These are phyloP conservation scores for Ctenicera cuprea DNA, from an alignment of 2,888 invertebrate species.

Conservation along the genomic window DNA sequence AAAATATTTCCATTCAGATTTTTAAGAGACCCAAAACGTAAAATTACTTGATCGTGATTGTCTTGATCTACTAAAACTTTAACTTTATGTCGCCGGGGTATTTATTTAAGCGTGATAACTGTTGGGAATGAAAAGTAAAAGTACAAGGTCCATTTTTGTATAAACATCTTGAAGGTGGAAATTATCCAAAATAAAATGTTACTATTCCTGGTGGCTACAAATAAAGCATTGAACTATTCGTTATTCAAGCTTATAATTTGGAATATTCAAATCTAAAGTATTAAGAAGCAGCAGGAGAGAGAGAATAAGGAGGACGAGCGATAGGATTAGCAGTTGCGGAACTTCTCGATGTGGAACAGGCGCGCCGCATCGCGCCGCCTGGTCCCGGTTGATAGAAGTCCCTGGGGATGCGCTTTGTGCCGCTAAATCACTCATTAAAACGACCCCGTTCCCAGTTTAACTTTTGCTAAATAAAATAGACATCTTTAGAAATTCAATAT, in stretches of 20 bases:
- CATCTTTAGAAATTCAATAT: conserved; percentile 31
- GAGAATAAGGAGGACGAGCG: conserved; percentile 26
- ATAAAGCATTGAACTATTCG: no score
- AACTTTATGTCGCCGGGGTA: no score
- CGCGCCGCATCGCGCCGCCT: conserved; percentile 63
- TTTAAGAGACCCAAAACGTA: no score
- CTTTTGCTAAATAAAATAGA: conserved; percentile 42
- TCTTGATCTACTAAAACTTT: no score
- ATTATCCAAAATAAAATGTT: no score
- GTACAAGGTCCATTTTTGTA: no score
- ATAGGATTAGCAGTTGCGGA: conserved; percentile 60
- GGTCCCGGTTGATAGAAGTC: conserved; percentile 71
- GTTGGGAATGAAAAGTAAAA: no score
- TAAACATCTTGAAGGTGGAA: no score
- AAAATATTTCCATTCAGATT: no score
- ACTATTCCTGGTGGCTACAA: no score
- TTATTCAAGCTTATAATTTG: not conserved
- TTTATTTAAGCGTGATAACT: no score
- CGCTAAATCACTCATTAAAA: conserved; percentile 71
- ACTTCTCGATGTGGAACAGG: conserved; percentile 65
- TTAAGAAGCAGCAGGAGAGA: not conserved
- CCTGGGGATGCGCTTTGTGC: conserved; percentile 69
- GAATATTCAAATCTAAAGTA: not conserved
- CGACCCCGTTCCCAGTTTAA: conserved; percentile 40
- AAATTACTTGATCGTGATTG: no score